phyloP scores from a whole-genome alignment of 2,888 invertebrate species.

The Drosophila algonquin region DNA sequence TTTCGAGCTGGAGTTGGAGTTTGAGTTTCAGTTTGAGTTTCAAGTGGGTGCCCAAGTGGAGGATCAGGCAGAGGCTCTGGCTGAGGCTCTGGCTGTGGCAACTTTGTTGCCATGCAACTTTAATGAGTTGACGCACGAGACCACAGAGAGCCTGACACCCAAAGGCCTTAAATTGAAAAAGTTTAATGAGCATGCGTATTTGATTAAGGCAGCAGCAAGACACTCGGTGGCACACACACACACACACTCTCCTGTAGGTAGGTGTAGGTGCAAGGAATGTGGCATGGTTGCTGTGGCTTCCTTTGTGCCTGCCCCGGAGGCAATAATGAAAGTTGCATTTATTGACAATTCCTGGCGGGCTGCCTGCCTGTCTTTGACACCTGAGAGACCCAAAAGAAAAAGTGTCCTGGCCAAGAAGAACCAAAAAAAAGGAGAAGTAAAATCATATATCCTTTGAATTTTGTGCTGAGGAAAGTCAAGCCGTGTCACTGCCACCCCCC shows the following conservation, averaged over 20 bases:
- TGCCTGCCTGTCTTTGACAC: constrained; percentile 40
- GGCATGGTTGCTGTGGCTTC: constrained; percentile 4
- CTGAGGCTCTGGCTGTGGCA: background rate
- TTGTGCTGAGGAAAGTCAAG: background rate
- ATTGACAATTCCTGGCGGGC: constrained; percentile 38
- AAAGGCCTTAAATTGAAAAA: constrained; percentile 75
- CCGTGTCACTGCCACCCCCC: constrained; percentile 13
- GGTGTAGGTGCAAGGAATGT: background rate
- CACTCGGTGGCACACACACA: background rate
- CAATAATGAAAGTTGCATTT: constrained; percentile 49
- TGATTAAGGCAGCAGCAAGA: constrained; percentile 51
- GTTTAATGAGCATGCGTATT: constrained; percentile 72
- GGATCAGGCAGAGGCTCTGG: no score
- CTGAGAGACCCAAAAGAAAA: background rate
- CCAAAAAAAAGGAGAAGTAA: constrained; percentile 1
- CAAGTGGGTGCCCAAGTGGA: constrained; percentile 16
- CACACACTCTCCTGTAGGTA: background rate
- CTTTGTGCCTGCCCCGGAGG: constrained; percentile 33
- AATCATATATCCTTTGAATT: constrained; percentile 29
- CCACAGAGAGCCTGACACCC: constrained; percentile 64
- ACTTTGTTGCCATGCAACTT: constrained; percentile 76
- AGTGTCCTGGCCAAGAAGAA: background rate
- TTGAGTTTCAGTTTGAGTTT: constrained; percentile 20
- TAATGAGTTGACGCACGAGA: constrained; percentile 68
- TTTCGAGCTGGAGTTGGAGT: constrained; percentile 17